Base-by-base conservation (phyloP, 2,888 invertebrate genomes). In the Entomobrya multifasciata region DNA sequence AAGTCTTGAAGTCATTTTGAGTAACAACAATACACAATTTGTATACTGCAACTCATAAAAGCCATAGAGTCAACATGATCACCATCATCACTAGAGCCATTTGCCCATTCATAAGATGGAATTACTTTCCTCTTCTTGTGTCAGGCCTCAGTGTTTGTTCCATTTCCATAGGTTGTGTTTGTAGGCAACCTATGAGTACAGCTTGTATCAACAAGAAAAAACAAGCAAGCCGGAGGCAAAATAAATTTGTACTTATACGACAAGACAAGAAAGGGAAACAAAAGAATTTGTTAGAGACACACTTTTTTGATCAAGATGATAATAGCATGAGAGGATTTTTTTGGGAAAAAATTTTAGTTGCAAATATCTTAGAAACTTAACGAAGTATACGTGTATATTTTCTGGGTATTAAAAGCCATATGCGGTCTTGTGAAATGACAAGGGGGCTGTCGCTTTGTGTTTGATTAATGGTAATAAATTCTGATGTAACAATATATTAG, bases 401-500 rank as follows among this genome's bases (percentile, higher is more conserved):
- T 49, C 27, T 17, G n/a, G n/a, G n/a, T n/a, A n/a, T 36, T 36
- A 36, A 36, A 36, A 6, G 4, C 36, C 8, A 36, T 36, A 36
- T 36, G 8, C 36, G 17, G 5, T 52, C 36, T 52, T 52, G 5
- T 52, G 52, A n/a, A 52, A 25, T 57, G 22, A 13, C 57, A 20
- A 27, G 65, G n/a, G 13, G 49, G 3, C 49, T 49, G n/a, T 72
- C 72, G n/a, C 44, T 25, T 25, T 17, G 52, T 27, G 22, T 72
- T 72, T 72, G 49, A 72, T 72, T 72, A 72, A 72, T 72, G 72
- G 27, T 72, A 72, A 72, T 27, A 70, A 65, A 22, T 20, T 13
- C 20, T n/a, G 60, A 60, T 20, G 17, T 30, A 30, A 22, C 57
- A 17, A 20, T 20, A 55, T 55, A 15, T 11, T 5, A 22, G 22